phyloP scores from a whole-genome alignment of 2,888 invertebrate species.

The Frankliniella fusca region DNA sequence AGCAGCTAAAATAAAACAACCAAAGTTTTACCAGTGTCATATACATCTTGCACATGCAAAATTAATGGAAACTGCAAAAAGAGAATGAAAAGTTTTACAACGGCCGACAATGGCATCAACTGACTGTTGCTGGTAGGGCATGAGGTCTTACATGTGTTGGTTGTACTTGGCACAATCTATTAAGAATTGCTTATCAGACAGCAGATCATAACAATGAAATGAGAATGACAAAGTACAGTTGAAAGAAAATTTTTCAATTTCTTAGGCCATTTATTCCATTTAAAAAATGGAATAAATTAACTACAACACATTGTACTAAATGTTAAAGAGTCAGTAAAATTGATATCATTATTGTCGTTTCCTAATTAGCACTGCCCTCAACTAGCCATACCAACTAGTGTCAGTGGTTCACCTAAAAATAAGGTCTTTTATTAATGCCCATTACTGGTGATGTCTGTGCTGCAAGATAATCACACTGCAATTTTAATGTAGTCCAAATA shows the following conservation, averaged over 20 bases:
- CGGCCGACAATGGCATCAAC: background rate
- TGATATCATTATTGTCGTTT: conserved; percentile 11
- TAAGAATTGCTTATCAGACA: background rate
- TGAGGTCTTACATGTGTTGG: background rate
- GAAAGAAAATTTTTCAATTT: background rate
- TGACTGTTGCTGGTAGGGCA: too few species aligned
- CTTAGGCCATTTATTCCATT: background rate
- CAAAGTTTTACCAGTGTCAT: too few species aligned
- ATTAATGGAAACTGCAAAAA: too few species aligned
- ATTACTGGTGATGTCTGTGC: background rate
- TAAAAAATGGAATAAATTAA: background rate
- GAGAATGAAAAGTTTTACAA: too few species aligned
- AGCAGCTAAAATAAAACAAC: too few species aligned
- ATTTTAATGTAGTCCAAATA: background rate
- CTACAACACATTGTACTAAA: conserved; percentile 2
- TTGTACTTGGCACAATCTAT: background rate
- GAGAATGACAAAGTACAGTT: background rate
- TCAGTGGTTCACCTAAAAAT: background rate
- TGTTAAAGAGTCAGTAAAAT: background rate
- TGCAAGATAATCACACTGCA: background rate
- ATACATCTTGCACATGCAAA: too few species aligned
- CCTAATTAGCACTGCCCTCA: conserved; percentile 1
- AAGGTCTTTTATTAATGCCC: background rate
- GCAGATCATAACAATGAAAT: background rate
- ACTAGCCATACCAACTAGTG: background rate